Base-by-base conservation (phyloP, 2,888 invertebrate species). In the Cryptosula pallasiana region DNA sequence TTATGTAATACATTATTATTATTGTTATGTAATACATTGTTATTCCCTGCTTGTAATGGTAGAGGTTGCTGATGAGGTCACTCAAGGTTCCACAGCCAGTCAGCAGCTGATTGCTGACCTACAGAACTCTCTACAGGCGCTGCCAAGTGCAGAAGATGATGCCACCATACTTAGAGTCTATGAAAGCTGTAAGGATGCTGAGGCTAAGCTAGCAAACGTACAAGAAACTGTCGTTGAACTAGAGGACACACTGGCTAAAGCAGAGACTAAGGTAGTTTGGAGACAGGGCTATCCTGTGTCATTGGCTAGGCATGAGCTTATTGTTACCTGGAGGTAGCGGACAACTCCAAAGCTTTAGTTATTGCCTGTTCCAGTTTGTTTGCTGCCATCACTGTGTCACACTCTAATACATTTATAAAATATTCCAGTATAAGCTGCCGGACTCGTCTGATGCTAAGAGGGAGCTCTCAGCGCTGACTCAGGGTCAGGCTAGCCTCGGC, bases 141-240 rank as follows among this genome's bases (percentile, higher is more conserved):
- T 63, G 32, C 63, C 63, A 27, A 63, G 63, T 32, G 63, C 63
- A 32, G 63, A 63, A n/a, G 63, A 63, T 32, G 63, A 63, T n/a
- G 32, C 27, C 9, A 63, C 63, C 2, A 20, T 63, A 32, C 29
- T 63, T 5, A 63, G 63, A 32, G 32, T 63, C 3, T 32, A 63
- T n/a, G 34, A 34, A 27, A 63, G 63, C 32, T 63, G 63, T 63
- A 27, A 63, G n/a, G 63, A 63, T 27, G 63, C 63, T 32, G 63
- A 27, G 9, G 87, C 86, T 34, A 90, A 92, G 77, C 84, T 95
- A n/a, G 88, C 89, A 71, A 87, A 88, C 70, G 89, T 90, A 71
- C 90, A 89, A 77, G 88, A 89, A 83, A 94, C 94, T 84, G 87
- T 93, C 1, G 90, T 90, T 77, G 90, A 91, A 23, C 87, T 95